Conservation (phyloP, 1,140 invertebrate species). For the Drosophila repletoides region DNA sequence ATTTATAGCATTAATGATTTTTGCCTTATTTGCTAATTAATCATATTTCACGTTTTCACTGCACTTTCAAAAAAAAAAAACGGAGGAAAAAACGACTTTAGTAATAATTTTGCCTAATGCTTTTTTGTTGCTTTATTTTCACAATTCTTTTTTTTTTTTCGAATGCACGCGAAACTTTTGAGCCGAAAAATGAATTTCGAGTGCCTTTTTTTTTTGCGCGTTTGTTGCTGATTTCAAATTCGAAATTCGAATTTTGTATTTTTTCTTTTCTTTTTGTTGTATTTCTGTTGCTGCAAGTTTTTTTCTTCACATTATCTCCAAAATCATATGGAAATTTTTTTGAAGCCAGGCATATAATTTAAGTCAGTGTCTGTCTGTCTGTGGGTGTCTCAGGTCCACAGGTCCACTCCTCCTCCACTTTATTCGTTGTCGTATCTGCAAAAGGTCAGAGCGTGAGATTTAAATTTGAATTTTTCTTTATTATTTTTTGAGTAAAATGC, state of each 20-base stretch:
- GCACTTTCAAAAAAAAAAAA: conserved; percentile 72
- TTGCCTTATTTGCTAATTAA: conserved; percentile 70
- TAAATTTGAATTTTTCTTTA: conserved; percentile 26
- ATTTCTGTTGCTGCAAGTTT: conserved; percentile 55
- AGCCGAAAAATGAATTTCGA: conserved; percentile 6
- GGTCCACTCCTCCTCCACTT: conserved; percentile 38
- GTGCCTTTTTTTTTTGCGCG: conserved; percentile 17
- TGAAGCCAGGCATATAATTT: conserved; percentile 52
- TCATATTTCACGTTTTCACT: conserved; percentile 80
- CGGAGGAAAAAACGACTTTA: conserved; percentile 55
- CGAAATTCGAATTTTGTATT: conserved; percentile 50
- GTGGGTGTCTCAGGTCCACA: conserved; percentile 27
- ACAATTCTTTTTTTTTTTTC: conserved; percentile 50
- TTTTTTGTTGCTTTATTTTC: conserved; percentile 45
- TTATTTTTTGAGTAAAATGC: conserved; percentile 1
- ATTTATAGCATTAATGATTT: conserved; percentile 64
- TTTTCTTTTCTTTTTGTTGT: conserved; percentile 8
- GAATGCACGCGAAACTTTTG: conserved; percentile 23
- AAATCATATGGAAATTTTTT: conserved; percentile 68
- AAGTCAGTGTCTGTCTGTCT: conserved; percentile 19
- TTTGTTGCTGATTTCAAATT: conserved; percentile 54
- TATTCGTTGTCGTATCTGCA: conserved; percentile 59
- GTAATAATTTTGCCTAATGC: conserved; percentile 66
- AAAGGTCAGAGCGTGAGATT: conserved; percentile 73
- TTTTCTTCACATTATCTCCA: conserved; percentile 63